Base-by-base conservation (phyloP, 2,888 invertebrate species). In the Drosophila barbarae region DNA sequence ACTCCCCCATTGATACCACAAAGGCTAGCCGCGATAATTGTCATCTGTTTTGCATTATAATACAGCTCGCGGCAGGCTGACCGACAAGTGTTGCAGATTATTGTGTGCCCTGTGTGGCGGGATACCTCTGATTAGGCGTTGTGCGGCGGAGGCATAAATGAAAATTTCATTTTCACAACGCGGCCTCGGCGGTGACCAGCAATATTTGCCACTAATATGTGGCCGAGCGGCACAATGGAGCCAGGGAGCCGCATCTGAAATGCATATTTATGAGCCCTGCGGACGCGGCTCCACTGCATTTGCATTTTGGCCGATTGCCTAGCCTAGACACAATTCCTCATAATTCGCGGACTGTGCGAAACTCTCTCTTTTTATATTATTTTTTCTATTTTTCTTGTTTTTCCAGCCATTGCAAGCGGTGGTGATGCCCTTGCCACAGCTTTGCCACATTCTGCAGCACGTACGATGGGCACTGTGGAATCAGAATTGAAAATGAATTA, bases 241-340 rank as follows among this genome's bases (percentile, higher is more conserved):
- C 64, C 77, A 68, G 55, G 61, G 54, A 65, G 69, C 49, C 71
- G 67, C 76, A 71, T 50, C 74, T 61, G 64, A 64, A 64, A 60
- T 85, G 85, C 82, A 82, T 82, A 85, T 82, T 82, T 82, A 82
- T 82, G 74, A 85, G 64, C 54, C 65, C 35, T 36, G 42, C 52
- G 57, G 32, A 26, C 54, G 35, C 63, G 42, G 46, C 18, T 44
- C 15, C 12, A 30, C 12, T 21, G 55, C 63, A 82, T 82, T 84
- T 80, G 70, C 81, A 78, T 73, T 79, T 85, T 80, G 76, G 72
- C 76, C 73, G 70, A 76, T 63, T 65, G 74, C 73, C 76, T 77
- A 78, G 85, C 82, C 73, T 73, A 76, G 63, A 71, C 72, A 80
- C 72, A 78, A 85, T 77, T 82, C 72, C 69, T 83, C 85, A 85